Evolutionary conservation across 2,888 invertebrate genomes (phyloP).

Genomic region (Drosophila ustulata): DNA sequence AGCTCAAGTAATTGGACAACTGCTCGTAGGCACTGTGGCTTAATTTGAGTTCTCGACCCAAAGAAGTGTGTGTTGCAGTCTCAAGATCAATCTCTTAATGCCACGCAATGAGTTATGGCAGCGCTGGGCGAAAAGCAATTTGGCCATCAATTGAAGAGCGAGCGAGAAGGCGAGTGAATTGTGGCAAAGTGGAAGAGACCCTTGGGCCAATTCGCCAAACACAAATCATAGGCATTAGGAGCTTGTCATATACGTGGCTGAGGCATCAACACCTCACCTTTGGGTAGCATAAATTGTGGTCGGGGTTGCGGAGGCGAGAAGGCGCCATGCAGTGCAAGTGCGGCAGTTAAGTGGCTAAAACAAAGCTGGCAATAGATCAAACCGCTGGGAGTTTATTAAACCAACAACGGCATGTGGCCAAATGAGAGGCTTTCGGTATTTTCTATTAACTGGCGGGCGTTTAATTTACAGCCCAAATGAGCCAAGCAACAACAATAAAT

Average conservation of each 20-base stretch:
- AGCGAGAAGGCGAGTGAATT: not conserved
- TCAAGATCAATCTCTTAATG: slow-evolving; percentile 24
- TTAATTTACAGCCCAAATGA: slow-evolving; percentile 64
- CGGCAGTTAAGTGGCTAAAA: slow-evolving; percentile 78
- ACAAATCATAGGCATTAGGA: slow-evolving; percentile 55
- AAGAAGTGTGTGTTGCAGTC: not conserved
- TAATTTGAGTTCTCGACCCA: not conserved
- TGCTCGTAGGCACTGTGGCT: not conserved
- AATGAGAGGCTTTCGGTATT: slow-evolving; percentile 74
- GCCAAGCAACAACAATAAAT: slow-evolving; percentile 56
- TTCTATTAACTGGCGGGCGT: slow-evolving; percentile 74
- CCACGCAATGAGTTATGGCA: slow-evolving; percentile 17
- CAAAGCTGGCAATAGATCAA: slow-evolving; percentile 76
- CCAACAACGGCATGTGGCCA: slow-evolving; percentile 52
- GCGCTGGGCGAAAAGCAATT: slow-evolving; percentile 14
- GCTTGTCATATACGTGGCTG: slow-evolving; percentile 38
- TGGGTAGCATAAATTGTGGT: slow-evolving; percentile 53
- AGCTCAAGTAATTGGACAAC: not conserved
- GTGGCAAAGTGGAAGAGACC: not conserved
- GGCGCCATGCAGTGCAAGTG: slow-evolving; percentile 8
- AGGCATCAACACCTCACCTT: slow-evolving; percentile 56
- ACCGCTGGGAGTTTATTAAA: slow-evolving; percentile 63
- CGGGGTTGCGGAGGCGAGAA: not conserved
- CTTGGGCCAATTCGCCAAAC: slow-evolving; percentile 30
- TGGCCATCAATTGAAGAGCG: slow-evolving; percentile 15